Base-by-base conservation (phyloP, 2,797 vertebrate genomes). In the Leuciscus waleckii region DNA sequence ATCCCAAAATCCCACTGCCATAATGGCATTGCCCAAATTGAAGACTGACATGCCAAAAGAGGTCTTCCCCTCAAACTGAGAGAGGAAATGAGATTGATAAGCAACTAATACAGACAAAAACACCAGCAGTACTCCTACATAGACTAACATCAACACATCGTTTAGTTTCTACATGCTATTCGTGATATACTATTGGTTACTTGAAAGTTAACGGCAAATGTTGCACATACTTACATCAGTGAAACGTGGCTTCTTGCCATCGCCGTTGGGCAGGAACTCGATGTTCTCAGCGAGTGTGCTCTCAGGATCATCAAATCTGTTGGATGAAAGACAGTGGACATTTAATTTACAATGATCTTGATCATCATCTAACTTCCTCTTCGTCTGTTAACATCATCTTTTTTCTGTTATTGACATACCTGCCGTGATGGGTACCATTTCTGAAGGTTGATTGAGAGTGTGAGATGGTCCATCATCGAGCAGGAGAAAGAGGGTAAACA, bases 21-120 rank as follows among this genome's bases (percentile, higher is more conserved):
- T 99, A 89, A 99, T 99, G 85, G 98, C 98, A 1, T 99, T 99
- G 87, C 98, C 98, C 89, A 99, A 94, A 93, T 99, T 99, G 94
- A 99, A 99, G 89, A 99, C 96, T 0, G 98, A 99, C 98, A 99
- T 98, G 79, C 98, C 98, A 0, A 99, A 98, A 0, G 98, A 99
- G 0, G 98, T 99, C 92, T 99, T 99, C 89, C 98, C 98, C 94
- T 99, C 98, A 32, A 99, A 99, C 98, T 99, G 93, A 26, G 7
- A 82, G 71, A 39, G 73, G 13, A 77, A 77, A 83, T n/a, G 4
- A 73, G 83, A 67, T 19, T 63, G 79, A 84, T 46, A 82, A 83
- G 17, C 79, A 83, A 76, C 39, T 29, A 79, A 58, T 43, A 63
- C n/a, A 56, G 9, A 21, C 2, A 51, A 74, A 74, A 26, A 32